Conservation (phyloP, 2,113 vertebrate species). For the Taurulus bubalis region DNA sequence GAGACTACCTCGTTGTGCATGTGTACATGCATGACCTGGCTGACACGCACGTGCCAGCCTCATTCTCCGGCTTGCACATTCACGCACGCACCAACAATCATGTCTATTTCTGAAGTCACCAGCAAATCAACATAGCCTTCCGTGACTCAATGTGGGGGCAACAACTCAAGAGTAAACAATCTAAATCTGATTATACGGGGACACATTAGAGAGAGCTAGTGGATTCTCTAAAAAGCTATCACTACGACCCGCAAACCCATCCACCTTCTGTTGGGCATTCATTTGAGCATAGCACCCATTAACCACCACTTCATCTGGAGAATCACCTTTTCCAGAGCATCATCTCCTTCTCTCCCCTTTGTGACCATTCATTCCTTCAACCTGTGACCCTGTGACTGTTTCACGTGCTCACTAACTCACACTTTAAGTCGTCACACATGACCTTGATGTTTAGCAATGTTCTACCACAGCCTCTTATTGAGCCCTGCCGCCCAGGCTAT, state of each 20-base stretch:
- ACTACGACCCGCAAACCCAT: not conserved
- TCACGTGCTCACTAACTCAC: slow-evolving; percentile 71
- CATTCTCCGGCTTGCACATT: slow-evolving; percentile 54
- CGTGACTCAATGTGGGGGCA: slow-evolving; percentile 4
- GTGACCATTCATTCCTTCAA: slow-evolving; percentile 53
- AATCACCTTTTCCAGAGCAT: slow-evolving; percentile 46
- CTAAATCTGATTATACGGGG: slow-evolving; percentile 36
- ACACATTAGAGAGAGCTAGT: slow-evolving; percentile 25
- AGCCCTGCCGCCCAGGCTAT: slow-evolving; percentile 50
- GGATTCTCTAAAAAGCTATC: slow-evolving; percentile 44
- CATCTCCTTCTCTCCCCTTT: slow-evolving; percentile 27
- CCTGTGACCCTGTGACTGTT: slow-evolving; percentile 71
- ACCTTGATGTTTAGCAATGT: slow-evolving; percentile 79
- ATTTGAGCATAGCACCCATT: slow-evolving; percentile 54
- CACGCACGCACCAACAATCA: slow-evolving; percentile 54
- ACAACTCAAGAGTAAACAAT: slow-evolving; percentile 56
- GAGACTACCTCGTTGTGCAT: slow-evolving; percentile 61
- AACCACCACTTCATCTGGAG: slow-evolving; percentile 54
- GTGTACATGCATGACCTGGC: slow-evolving; percentile 74
- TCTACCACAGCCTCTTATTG: slow-evolving; percentile 54
- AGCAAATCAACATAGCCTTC: slow-evolving; percentile 47
- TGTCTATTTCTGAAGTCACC: slow-evolving; percentile 63
- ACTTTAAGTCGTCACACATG: slow-evolving; percentile 73
- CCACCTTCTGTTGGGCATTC: slow-evolving; percentile 33
- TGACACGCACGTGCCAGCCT: slow-evolving; percentile 66